Conservation (phyloP, 2,888 invertebrate species). For the Hermaeophaga mercurialis region DNA sequence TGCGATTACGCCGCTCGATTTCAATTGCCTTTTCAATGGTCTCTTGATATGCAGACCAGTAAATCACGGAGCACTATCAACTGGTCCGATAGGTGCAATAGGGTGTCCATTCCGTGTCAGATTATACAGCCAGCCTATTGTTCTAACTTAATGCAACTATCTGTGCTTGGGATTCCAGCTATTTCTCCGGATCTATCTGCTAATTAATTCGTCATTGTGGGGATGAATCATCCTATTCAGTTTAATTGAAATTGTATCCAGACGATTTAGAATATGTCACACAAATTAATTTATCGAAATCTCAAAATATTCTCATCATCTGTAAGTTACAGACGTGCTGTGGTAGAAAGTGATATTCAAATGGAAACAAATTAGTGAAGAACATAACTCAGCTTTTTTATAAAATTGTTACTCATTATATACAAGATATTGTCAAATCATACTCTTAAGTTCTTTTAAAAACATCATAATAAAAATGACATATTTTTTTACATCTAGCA, state of each 20-base stretch:
- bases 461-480: too few relatives aligned
- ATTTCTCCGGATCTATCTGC: constrained; percentile 35
- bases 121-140: constrained; percentile 47
- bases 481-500: too few relatives aligned
- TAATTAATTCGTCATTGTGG: constrained; percentile 33
- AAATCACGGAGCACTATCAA: constrained; percentile 58
- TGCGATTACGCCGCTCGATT: constrained; percentile 58
- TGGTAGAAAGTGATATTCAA: too few relatives aligned
- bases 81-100: constrained; percentile 52
- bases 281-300: too few relatives aligned
- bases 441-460: too few relatives aligned
- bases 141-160: constrained; percentile 41
- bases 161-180: constrained; percentile 29
- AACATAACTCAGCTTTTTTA: too few relatives aligned
- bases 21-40: constrained; percentile 60
- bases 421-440: too few relatives aligned
- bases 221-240: constrained; percentile 15
- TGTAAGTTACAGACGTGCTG: too few relatives aligned
- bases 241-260: constrained; percentile 28
- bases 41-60: constrained; percentile 55
- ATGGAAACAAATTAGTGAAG: too few relatives aligned
- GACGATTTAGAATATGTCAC: constrained; percentile 22
- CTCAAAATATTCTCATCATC: too few relatives aligned
- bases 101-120: constrained; percentile 48
- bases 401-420: too few relatives aligned